Evolutionary conservation across 2,888 invertebrate species (phyloP), one percentile per base, ranked within the genome.

Genomic region (Monochamus alternatus): DNA sequence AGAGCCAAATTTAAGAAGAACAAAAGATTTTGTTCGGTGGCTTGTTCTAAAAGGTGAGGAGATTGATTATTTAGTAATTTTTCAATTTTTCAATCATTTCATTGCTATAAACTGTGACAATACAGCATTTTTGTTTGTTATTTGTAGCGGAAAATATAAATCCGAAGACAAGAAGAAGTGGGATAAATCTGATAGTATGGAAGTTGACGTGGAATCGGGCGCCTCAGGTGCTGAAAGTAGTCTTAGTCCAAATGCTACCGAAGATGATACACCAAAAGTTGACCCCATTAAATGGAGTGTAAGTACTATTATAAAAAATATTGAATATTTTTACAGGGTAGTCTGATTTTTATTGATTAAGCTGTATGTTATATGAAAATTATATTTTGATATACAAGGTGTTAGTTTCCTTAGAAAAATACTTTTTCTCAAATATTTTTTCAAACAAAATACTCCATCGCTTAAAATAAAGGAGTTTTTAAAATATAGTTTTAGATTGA

Each of bases 21-120:
- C 65, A 94, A 94, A 86, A 90, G 95, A 62, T 96, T 94, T 86
- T 96, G 96, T 85, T 94, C 95, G 0, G 91, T 93, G 32, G 90
- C 91, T 22, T 96, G 96, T 89, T 93, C 94, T 0, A 89, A 89
- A 87, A 92, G 91, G 91, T 92, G 85, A 82, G 66, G 68, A 63
- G 75, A 38, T 32, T 22, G 22, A 22, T 22, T 22, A 22, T 22
- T 22, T 22, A 22, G 1, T 22, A 22, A 22, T 22, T 22, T 22
- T 22, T 22, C 1, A 1, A 1, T 22, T 22, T 22, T 22, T 1
- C 22, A 22, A 22, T 0, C 22, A 22, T 1, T 1, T 4, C 38
- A 0, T 4, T 2, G 7, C 7, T 38, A 38, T 38, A 7, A 38
- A 38, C 38, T 38, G 7, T 32, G 31, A 14, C 30, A 31, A 12